Conservation (phyloP, 2,113 vertebrate species). For the Microtus montanus region DNA sequence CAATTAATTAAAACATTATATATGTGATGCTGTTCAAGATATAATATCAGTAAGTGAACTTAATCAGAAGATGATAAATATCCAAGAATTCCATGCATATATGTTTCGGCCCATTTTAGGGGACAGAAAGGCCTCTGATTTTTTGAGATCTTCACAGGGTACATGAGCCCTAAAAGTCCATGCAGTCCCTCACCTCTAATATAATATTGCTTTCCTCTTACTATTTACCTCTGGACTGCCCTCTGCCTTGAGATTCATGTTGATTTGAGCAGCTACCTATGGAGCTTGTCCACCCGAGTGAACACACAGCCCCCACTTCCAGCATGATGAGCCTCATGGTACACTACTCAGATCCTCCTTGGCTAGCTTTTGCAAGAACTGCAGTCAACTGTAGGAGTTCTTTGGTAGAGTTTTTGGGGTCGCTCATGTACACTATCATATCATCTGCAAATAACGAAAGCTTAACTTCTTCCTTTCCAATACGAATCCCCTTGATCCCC, state of each 20-base stretch:
- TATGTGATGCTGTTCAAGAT: background rate
- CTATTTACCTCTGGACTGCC: background rate
- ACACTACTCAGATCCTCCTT: background rate
- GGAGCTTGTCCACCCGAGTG: background rate
- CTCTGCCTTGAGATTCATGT: background rate
- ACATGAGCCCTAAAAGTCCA: background rate
- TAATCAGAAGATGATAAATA: background rate
- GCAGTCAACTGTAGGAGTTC: background rate
- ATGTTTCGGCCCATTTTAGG: background rate
- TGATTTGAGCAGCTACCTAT: background rate
- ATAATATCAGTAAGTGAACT: background rate
- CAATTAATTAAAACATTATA: background rate
- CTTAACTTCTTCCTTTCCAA: too few species aligned
- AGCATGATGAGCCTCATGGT: background rate
- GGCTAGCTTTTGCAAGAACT: background rate
- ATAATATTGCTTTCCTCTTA: background rate
- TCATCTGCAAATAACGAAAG: too few species aligned
- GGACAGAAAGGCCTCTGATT: background rate
- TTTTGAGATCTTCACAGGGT: constrained; percentile 3
- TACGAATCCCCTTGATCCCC: too few species aligned
- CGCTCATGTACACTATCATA: too few species aligned
- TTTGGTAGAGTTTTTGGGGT: too few species aligned
- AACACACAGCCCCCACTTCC: background rate
- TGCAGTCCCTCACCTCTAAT: background rate
- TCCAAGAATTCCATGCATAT: background rate